Conservation (phyloP, 2,113 vertebrate genomes). For the Tachycineta bicolor region DNA sequence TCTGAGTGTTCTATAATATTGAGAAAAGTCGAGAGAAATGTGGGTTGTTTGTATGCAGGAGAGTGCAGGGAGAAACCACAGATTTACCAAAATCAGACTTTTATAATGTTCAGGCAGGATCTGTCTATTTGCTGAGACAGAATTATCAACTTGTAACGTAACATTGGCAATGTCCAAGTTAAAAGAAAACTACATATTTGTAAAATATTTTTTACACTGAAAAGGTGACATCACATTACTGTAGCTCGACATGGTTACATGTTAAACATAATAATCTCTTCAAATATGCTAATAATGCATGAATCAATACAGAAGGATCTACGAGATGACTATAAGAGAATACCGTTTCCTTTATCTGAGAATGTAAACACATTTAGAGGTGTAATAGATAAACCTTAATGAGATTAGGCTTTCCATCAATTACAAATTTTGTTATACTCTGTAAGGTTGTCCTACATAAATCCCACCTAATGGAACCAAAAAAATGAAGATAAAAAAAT, state of each 20-base stretch:
- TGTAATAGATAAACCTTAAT: not conserved
- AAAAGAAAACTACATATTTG: not conserved
- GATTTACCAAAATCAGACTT: not conserved
- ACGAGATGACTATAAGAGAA: not conserved
- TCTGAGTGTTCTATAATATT: not conserved
- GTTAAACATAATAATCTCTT: conserved; percentile 9
- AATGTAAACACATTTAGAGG: conserved; percentile 24
- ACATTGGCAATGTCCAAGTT: not conserved
- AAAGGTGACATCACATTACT: not conserved
- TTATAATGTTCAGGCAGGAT: not conserved
- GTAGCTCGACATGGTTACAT: not conserved
- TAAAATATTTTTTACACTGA: not conserved
- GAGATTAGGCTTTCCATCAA: not conserved
- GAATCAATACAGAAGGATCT: not conserved
- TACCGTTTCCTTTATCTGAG: not conserved
- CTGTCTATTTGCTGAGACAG: not conserved
- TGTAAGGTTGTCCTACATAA: not conserved
- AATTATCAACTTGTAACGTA: not conserved
- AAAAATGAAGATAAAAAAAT: not conserved
- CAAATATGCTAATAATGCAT: conserved; percentile 36
- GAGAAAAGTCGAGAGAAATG: not conserved
- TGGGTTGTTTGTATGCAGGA: not conserved
- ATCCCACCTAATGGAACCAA: not conserved
- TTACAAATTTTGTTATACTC: not conserved
- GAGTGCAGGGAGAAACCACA: not conserved